These are phyloP conservation scores for Spondyliosoma cantharus DNA, from an alignment of 2,797 vertebrate species.

Conservation along the genomic window DNA sequence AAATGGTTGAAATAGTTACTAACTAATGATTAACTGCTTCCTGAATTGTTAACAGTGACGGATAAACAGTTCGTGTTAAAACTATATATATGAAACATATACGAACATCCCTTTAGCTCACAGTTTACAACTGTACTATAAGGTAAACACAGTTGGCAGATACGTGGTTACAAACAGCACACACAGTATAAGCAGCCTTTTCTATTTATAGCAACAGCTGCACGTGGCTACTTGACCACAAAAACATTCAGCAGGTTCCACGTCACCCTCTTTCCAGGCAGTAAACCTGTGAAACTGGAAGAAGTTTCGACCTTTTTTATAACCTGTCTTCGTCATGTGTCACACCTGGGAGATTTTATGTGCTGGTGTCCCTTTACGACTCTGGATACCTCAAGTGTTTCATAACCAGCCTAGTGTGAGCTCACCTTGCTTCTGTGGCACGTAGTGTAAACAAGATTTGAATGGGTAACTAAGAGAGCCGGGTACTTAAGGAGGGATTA, in stretches of 20 bases:
- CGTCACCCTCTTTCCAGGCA: conserved; percentile 1
- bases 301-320: conserved; percentile 19
- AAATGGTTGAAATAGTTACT: too few relatives aligned
- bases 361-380: conserved; percentile 30
- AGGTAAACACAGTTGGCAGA: neutral
- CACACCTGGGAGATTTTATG: neutral
- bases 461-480: conserved; percentile 49
- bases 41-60: too few relatives aligned
- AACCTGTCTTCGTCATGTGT: conserved; percentile 23
- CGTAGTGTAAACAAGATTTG: conserved; percentile 54
- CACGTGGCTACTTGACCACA: neutral
- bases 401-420: conserved; percentile 25
- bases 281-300: conserved; percentile 16
- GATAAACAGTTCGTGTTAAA: too few relatives aligned
- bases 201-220: conserved; percentile 1
- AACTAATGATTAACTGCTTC: too few relatives aligned
- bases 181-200: neutral
- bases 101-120: neutral
- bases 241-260: neutral
- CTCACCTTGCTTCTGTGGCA: conserved; percentile 36
- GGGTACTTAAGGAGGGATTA: conserved; percentile 53
- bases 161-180: neutral
- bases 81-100: too few relatives aligned
- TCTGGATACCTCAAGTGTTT: conserved; percentile 39
- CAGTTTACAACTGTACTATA: neutral